A percentile compares a stretch with the other conserved stretches of the same genome.
Evolutionary conservation across 2,113 vertebrate species (phyloP).

Genomic region (Antigone vipio): DNA sequence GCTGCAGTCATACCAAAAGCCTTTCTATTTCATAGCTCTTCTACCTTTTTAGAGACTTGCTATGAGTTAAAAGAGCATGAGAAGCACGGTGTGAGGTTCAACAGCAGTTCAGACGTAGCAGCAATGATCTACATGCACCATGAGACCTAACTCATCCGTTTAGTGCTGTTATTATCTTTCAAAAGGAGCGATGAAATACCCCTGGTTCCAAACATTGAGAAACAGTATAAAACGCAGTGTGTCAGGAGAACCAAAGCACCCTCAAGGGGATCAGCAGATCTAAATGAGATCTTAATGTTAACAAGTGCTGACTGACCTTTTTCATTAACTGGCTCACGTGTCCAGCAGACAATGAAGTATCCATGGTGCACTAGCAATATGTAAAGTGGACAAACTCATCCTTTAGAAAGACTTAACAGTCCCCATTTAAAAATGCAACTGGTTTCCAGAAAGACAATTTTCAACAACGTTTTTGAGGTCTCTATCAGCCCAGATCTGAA

Average conservation of each 20-base stretch:
- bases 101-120: neutral
- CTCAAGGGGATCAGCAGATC: neutral
- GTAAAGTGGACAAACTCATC: neutral
- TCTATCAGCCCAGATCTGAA: neutral
- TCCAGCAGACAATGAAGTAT: neutral
- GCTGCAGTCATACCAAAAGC: neutral
- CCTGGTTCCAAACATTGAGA: neutral
- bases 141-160: neutral
- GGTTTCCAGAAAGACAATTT: neutral
- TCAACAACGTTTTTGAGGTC: neutral
- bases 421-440: neutral
- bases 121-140: neutral
- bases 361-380: neutral
- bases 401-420: neutral
- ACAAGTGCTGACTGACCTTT: slow-evolving; percentile 2
- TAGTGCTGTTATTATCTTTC: neutral
- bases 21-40: neutral
- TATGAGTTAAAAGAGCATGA: neutral
- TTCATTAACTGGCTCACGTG: neutral
- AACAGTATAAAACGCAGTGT: neutral
- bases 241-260: slow-evolving; percentile 4
- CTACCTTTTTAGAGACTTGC: neutral
- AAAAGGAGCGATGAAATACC: neutral
- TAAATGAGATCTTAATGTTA: slow-evolving; percentile 41
- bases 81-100: neutral